phyloP scores from a whole-genome alignment of 2,888 invertebrate genomes.

The Drosophila infuscata region DNA sequence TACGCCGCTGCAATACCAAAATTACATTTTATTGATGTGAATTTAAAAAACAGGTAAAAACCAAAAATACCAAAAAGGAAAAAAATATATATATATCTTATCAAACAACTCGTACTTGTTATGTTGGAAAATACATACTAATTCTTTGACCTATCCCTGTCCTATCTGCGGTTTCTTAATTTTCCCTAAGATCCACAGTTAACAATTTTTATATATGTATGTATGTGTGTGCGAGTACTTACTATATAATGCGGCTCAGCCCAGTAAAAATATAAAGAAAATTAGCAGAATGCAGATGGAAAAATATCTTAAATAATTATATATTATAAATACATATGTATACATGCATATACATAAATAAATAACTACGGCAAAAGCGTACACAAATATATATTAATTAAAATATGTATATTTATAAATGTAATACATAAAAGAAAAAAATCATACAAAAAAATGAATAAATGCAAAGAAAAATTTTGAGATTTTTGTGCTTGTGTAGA shows the following conservation, averaged over 20 bases:
- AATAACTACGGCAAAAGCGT: constrained; percentile 18
- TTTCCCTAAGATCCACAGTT: constrained; percentile 38
- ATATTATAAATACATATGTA: constrained; percentile 29
- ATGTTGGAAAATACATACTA: not conserved
- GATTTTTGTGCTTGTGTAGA: constrained; percentile 4
- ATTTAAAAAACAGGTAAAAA: constrained; percentile 14
- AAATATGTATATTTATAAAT: constrained; percentile 49
- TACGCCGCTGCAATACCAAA: constrained; percentile 51
- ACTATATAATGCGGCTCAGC: constrained; percentile 11
- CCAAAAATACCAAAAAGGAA: not conserved
- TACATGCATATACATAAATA: constrained; percentile 27
- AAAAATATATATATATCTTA: not conserved
- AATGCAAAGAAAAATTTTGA: not conserved
- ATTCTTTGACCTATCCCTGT: not conserved
- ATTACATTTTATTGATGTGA: constrained; percentile 58
- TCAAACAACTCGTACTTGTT: not conserved
- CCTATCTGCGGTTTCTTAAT: constrained; percentile 7
- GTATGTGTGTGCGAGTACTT: constrained; percentile 12
- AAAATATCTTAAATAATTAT: constrained; percentile 35
- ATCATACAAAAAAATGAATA: not conserved
- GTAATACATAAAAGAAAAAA: constrained; percentile 45
- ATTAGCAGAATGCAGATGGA: constrained; percentile 20
- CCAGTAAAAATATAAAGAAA: constrained; percentile 1
- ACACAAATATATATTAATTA: constrained; percentile 18
- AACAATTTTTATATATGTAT: constrained; percentile 7